A percentile compares a stretch with the other conserved stretches of the same genome.
Conservation (phyloP, 2,113 vertebrate species). For the Pelmatolapia mariae region DNA sequence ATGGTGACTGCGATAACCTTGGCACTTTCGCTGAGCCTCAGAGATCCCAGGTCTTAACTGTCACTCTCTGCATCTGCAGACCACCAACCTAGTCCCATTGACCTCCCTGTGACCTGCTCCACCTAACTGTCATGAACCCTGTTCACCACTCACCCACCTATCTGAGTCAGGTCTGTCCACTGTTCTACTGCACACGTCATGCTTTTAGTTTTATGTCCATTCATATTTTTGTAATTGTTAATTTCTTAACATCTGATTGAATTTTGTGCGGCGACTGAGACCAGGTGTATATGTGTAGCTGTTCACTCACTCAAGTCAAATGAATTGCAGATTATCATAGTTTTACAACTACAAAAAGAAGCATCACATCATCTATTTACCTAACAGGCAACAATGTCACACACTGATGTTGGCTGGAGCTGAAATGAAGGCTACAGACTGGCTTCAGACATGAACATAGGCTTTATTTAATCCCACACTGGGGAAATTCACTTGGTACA, state of each 20-base stretch:
- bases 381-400: background rate
- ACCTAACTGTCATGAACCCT: constrained; percentile 47
- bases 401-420: background rate
- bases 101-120: constrained; percentile 54
- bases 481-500: background rate
- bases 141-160: constrained; percentile 11
- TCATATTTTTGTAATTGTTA: background rate
- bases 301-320: background rate
- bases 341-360: background rate
- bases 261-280: background rate
- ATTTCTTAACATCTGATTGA: background rate
- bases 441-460: background rate
- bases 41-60: constrained; percentile 11
- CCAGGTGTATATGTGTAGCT: background rate
- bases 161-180: background rate
- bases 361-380: background rate
- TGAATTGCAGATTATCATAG: background rate
- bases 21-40: background rate
- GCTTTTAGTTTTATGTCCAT: background rate
- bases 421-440: background rate
- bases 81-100: constrained; percentile 50
- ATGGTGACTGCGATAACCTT: constrained; percentile 51
- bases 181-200: background rate
- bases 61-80: constrained; percentile 46
- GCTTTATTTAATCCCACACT: background rate